Evolutionary conservation across 2,797 vertebrate genomes (phyloP), one percentile per base, ranked within the genome.

Genomic region (Podarcis siculus): DNA sequence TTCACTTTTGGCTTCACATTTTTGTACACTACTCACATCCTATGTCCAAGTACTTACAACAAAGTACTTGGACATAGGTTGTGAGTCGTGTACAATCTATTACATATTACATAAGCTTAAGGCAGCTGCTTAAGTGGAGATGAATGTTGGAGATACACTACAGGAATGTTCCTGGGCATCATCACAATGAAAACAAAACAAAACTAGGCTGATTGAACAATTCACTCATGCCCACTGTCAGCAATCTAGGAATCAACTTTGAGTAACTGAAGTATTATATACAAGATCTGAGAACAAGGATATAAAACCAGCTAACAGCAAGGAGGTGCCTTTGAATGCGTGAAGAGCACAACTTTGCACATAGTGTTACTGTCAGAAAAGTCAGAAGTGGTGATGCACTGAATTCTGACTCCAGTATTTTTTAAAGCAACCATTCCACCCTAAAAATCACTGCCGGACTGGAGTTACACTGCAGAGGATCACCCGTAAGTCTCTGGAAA

Each of bases 401-500:
- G 30, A 37, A 21, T 49, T 72, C 35, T 79, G 66, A 13, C 39
- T 2, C 81, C 30, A 42, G 58, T 39, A 45, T 58, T 76, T 81
- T 55, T 55, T 15, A 0, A 21, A 45, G 27, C 30, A n/a, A 79
- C 72, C 67, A 88, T 87, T 85, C 72, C 80, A 85, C 73, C 86
- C 79, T 5, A 79, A 83, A 8, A 23, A 85, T 85, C 90, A 78
- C 58, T 72, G 71, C 58, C 49, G 93, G 37, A 81, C 37, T 64
- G 87, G 89, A 93, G 87, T 94, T 72, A 93, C 66, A 92, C 87
- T 86, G 85, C 78, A 92, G 61, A 93, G 90, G 92, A 93, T 90
- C 42, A 94, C 95, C 95, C 95, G 90, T n/a, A 27, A 81, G 93
- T 92, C 93, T 92, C 95, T 91, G 88, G 77, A 89, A 55, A 92